Conservation (phyloP, 2,113 vertebrate species). For the Chlorodrepanis virens region DNA sequence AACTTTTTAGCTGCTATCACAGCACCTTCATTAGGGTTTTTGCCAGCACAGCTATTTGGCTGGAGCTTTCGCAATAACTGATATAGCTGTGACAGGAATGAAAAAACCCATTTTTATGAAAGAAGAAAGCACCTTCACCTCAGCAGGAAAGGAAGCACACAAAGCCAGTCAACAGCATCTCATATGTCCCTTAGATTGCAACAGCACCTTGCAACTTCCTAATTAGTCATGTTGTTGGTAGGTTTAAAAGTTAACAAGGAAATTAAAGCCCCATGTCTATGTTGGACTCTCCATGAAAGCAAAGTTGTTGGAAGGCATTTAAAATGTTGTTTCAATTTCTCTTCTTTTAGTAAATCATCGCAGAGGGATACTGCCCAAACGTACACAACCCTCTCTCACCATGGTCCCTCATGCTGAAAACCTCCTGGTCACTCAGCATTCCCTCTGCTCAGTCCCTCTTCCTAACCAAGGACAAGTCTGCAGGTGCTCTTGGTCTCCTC, state of each 20-base stretch:
- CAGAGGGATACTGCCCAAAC: background rate
- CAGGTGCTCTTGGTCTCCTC: background rate
- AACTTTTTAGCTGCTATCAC: slow-evolving; percentile 22
- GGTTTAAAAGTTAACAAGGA: background rate
- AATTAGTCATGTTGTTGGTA: background rate
- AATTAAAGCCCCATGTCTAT: background rate
- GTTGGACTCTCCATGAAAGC: background rate
- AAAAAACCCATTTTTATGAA: background rate
- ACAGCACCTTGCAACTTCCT: background rate
- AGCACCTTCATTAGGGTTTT: slow-evolving; percentile 49
- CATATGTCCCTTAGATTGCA: background rate
- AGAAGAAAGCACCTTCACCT: background rate
- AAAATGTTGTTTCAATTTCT: background rate
- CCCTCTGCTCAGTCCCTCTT: background rate
- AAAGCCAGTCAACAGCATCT: background rate
- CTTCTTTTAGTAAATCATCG: background rate
- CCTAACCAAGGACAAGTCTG: background rate
- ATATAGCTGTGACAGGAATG: background rate
- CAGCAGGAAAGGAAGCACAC: background rate
- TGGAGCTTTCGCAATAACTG: background rate
- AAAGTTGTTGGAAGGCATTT: background rate
- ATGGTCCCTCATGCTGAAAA: accelerated
- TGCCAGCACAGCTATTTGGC: slow-evolving; percentile 35
- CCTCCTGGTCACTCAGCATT: accelerated
- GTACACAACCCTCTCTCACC: accelerated